phyloP scores from a whole-genome alignment of 2,797 vertebrate species.

The Macroramphosus scolopax region DNA sequence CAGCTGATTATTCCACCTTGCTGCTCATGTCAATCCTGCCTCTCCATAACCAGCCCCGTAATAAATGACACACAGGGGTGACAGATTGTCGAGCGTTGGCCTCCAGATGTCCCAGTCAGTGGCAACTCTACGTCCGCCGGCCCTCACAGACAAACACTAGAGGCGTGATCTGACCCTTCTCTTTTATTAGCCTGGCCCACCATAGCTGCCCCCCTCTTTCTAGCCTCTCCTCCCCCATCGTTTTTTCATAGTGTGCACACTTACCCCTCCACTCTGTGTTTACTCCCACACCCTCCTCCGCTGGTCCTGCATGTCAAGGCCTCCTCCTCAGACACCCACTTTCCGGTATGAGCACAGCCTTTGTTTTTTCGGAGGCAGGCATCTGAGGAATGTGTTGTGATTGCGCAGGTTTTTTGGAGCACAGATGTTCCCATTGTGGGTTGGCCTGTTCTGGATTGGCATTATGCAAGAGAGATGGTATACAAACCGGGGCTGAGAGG shows the following conservation, averaged over 20 bases:
- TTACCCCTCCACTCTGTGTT: slow-evolving; percentile 39
- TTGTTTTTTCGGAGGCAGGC: slow-evolving; percentile 71
- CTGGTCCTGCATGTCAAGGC: slow-evolving; percentile 36
- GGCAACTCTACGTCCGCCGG: slow-evolving; percentile 7
- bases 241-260: slow-evolving; percentile 19
- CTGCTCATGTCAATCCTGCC: slow-evolving; percentile 24
- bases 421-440: slow-evolving; percentile 62
- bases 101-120: slow-evolving; percentile 32
- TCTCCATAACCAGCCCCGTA: slow-evolving; percentile 22
- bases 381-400: slow-evolving; percentile 76
- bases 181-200: slow-evolving; percentile 45
- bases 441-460: slow-evolving; percentile 7
- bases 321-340: slow-evolving; percentile 32
- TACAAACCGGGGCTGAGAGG: background rate
- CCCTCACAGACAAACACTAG: slow-evolving; percentile 30
- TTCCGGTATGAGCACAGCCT: slow-evolving; percentile 49
- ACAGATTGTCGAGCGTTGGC: slow-evolving; percentile 9
- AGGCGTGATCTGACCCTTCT: slow-evolving; percentile 34
- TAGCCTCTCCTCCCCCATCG: background rate
- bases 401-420: slow-evolving; percentile 57
- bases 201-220: slow-evolving; percentile 8
- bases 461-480: slow-evolving; percentile 31
- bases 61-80: slow-evolving; percentile 11
- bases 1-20: slow-evolving; percentile 8
- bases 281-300: slow-evolving; percentile 42